These are phyloP conservation scores for Pomacea canaliculata DNA, from an alignment of 2,888 invertebrate genomes.

Conservation along the genomic window DNA sequence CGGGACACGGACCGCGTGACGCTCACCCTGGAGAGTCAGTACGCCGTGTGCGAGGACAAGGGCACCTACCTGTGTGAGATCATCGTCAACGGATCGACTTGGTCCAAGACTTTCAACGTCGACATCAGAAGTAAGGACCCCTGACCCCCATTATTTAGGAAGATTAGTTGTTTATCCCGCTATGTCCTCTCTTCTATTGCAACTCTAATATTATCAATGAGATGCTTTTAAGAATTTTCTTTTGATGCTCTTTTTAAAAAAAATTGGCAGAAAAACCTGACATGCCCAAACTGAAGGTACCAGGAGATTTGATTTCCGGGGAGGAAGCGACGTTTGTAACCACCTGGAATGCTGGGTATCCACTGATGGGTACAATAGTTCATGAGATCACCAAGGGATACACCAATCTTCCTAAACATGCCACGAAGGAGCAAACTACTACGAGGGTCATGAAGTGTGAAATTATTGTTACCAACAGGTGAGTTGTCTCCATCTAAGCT, in stretches of 20 bases:
- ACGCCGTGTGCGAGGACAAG: slow-evolving; percentile 35
- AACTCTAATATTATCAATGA: not conserved
- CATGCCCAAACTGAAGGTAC: slow-evolving; percentile 21
- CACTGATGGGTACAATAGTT: slow-evolving; percentile 30
- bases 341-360: slow-evolving; percentile 32
- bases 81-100: slow-evolving; percentile 30
- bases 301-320: slow-evolving; percentile 28
- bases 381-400: slow-evolving; percentile 30
- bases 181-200: too few species aligned
- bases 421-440: slow-evolving; percentile 16
- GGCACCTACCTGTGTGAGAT: slow-evolving; percentile 35
- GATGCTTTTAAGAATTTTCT: not conserved
- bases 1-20: slow-evolving; percentile 30
- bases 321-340: slow-evolving; percentile 26
- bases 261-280: slow-evolving; percentile 30
- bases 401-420: slow-evolving; percentile 19
- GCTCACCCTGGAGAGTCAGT: slow-evolving; percentile 31
- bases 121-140: slow-evolving; percentile 28
- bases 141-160: too few species aligned
- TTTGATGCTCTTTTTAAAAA: too few species aligned
- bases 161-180: too few species aligned
- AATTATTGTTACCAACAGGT: slow-evolving; percentile 31
- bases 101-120: slow-evolving; percentile 34
- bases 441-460: slow-evolving; percentile 27
- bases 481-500: not conserved